Evolutionary conservation across 2,113 vertebrate species (phyloP), one percentile per base, ranked within the genome.

Genomic region (Argyrosomus japonicus): DNA sequence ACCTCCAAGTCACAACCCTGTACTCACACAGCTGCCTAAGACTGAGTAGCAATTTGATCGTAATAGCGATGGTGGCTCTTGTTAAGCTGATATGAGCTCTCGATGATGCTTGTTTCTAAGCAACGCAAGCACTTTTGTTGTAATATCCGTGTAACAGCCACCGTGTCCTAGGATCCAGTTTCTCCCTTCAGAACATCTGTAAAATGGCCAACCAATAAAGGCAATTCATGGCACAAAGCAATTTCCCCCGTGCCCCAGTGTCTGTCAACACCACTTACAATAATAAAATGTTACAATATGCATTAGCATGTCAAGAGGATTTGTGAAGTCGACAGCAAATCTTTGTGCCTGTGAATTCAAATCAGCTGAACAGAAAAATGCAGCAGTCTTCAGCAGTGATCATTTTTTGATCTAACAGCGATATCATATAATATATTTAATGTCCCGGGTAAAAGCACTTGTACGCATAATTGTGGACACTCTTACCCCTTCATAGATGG

Each of bases 71-170:
- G 29, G 65, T 51, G 7, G 58, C 69, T 65, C 48, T 74, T 5
- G 0, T 75, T 67, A 75, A 77, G 57, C 56, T 43, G 75, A 74
- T 83, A 62, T 79, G 69, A 70, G 45, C 68, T 72, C 40, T 50
- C 81, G 72, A 79, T 77, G 61, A 86, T 79, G 80, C 83, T 79
- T 88, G 90, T 93, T 91, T 87, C 92, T 77, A 84, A 87, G 93
- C 89, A 90, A 93, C 77, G 13, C 61, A 54, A 56, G 54, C 45
- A 47, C 60, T 69, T 75, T 62, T 23, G 18, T 65, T 77, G 69
- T 67, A 75, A 76, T 80, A 79, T 71, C 56, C 27, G 17, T 23
- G 27, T 45, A 61, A 79, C n/a, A 29, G 67, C 67, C 60, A 47
- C 21, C 1, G 0, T n/a, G 48, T 72, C 58, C 67, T 18, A 75